Conservation (phyloP, 2,888 invertebrate genomes). For the Colletes collaris region DNA sequence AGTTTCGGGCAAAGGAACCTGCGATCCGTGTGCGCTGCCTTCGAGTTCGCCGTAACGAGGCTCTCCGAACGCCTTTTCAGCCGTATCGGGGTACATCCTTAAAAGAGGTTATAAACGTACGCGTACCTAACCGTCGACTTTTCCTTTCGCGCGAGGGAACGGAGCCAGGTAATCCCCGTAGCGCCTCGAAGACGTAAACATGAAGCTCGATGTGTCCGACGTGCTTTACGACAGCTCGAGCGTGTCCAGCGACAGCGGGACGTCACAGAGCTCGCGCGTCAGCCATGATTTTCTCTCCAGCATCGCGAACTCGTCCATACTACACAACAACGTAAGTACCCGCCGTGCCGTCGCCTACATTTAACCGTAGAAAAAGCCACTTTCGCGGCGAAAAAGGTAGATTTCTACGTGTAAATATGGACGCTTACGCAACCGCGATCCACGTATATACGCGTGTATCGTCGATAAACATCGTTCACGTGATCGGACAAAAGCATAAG, state of each 20-base stretch:
- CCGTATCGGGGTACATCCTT: not conserved
- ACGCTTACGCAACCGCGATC: constrained; percentile 35
- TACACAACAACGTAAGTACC: constrained; percentile 78
- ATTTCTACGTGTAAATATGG: constrained; percentile 32
- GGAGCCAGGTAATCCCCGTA: constrained; percentile 8
- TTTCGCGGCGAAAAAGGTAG: not conserved
- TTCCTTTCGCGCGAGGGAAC: constrained; percentile 31
- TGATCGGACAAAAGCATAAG: constrained; percentile 3
- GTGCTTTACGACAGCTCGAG: constrained; percentile 86
- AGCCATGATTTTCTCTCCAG: constrained; percentile 82
- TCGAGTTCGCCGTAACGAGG: constrained; percentile 46
- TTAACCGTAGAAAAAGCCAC: constrained; percentile 10
- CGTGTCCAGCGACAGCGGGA: constrained; percentile 86
- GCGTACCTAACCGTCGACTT: constrained; percentile 6
- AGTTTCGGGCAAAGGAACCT: constrained; percentile 72
- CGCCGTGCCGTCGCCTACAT: not conserved
- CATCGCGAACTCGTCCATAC: constrained; percentile 73
- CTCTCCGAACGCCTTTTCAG: constrained; percentile 3
- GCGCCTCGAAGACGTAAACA: constrained; percentile 70
- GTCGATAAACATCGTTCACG: constrained; percentile 29
- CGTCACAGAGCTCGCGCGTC: constrained; percentile 85
- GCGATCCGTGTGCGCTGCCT: constrained; percentile 57
- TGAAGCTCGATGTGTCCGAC: constrained; percentile 87
- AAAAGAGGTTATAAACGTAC: constrained; percentile 51
- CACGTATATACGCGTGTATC: not conserved